These are phyloP conservation scores for Phoebastria nigripes DNA, from an alignment of 2,797 vertebrate genomes.

Conservation along the genomic window DNA sequence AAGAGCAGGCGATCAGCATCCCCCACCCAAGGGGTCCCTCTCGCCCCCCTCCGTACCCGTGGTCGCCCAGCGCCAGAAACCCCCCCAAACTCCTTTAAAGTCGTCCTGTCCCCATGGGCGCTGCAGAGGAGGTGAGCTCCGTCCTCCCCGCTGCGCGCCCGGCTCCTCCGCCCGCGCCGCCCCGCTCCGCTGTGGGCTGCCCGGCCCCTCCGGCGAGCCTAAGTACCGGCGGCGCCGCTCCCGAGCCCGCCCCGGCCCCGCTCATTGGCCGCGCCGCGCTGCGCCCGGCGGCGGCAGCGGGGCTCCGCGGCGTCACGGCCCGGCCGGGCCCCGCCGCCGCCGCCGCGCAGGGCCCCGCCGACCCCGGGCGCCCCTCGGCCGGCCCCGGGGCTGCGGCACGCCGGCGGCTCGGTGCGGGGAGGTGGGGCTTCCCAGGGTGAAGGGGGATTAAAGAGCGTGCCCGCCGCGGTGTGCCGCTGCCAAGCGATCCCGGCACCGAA, in stretches of 20 bases:
- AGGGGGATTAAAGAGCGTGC: accelerated
- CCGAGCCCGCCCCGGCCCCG: slow-evolving; percentile 58
- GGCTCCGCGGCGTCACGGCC: background rate
- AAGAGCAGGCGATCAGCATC: background rate
- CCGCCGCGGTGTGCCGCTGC: accelerated
- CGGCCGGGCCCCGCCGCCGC: background rate
- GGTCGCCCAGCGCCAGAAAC: slow-evolving; percentile 66
- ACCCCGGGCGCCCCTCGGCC: too few species aligned
- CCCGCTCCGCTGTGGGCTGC: slow-evolving; percentile 3
- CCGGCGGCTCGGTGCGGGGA: background rate
- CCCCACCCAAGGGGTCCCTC: background rate
- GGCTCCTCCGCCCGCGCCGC: background rate
- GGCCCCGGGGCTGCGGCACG: background rate
- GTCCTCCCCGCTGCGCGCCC: background rate
- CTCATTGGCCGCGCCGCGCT: slow-evolving; percentile 63
- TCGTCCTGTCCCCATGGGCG: slow-evolving; percentile 75
- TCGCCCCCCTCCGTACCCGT: slow-evolving; percentile 62
- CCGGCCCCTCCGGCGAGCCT: background rate
- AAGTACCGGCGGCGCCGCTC: slow-evolving; percentile 51
- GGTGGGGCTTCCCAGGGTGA: too few species aligned
- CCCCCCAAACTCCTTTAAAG: slow-evolving; percentile 76
- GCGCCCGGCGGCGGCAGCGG: background rate
- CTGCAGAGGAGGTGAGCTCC: background rate
- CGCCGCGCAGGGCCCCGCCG: background rate
- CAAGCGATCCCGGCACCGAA: too few species aligned